Conservation (phyloP, 1,140 invertebrate genomes). For the Paraescarpia echinospica region DNA sequence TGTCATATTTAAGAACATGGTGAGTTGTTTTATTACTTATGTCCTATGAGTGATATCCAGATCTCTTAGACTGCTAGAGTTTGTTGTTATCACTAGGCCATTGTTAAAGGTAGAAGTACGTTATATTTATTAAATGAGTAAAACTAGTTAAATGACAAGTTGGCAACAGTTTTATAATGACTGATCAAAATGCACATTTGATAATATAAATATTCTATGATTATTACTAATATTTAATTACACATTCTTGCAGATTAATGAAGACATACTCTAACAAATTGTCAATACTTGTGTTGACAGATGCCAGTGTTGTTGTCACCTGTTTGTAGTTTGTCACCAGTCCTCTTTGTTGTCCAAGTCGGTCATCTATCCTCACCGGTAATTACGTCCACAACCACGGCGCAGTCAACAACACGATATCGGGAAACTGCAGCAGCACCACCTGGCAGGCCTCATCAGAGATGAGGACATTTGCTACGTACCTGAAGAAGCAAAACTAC, state of each 20-base stretch:
- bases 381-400: constrained; percentile 81
- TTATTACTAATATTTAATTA: not conserved
- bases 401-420: constrained; percentile 75
- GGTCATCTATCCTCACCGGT: constrained; percentile 82
- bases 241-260: not conserved
- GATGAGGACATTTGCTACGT: constrained; percentile 68
- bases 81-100: not conserved
- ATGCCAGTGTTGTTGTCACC: not conserved
- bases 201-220: not conserved
- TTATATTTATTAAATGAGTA: not conserved
- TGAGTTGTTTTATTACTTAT: constrained; percentile 58
- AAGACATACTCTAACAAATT: not conserved
- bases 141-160: not conserved
- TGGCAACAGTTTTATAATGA: not conserved
- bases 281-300: not conserved
- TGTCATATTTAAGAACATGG: constrained; percentile 72
- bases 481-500: constrained; percentile 70
- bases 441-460: constrained; percentile 71
- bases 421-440: constrained; percentile 73
- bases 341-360: constrained; percentile 86
- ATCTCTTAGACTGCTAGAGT: not conserved
- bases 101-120: not conserved
- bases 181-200: not conserved
- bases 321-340: constrained; percentile 67
- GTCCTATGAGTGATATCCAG: not conserved